Percentiles rank a stretch among this genome's conserved stretches.
These are phyloP conservation scores for Ridgeia piscesae DNA, from an alignment of 1,140 invertebrate species.

Conservation along the genomic window DNA sequence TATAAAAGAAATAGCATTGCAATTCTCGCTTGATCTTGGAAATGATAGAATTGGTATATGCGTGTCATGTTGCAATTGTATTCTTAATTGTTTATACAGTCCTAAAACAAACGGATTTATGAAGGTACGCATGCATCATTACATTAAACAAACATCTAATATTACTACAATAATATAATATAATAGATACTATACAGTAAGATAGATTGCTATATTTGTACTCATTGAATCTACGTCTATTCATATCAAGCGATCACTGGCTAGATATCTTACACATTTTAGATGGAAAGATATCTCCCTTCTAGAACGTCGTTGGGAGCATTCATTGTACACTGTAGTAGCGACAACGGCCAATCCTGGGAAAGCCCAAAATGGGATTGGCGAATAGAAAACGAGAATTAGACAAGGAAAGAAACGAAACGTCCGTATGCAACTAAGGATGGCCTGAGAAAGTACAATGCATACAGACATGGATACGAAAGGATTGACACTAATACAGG, in stretches of 20 bases:
- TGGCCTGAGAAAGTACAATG: neutral
- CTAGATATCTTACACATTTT: neutral
- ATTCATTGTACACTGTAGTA: neutral
- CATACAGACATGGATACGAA: neutral
- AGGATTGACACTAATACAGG: neutral
- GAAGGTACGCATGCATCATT: too few relatives aligned
- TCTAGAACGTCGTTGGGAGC: neutral
- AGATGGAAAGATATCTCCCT: neutral
- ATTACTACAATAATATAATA: too few relatives aligned
- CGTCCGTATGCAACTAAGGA: neutral
- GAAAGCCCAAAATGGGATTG: neutral
- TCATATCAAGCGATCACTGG: neutral
- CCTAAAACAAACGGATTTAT: too few relatives aligned
- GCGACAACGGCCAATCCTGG: neutral
- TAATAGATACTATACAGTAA: too few relatives aligned
- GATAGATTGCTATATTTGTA: neutral
- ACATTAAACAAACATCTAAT: too few relatives aligned
- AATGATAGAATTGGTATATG: too few relatives aligned
- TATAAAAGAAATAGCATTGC: too few relatives aligned
- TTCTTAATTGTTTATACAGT: too few relatives aligned
- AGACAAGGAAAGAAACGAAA: neutral
- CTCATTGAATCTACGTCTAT: neutral
- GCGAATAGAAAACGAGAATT: neutral
- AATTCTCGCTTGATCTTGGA: too few relatives aligned
- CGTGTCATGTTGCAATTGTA: too few relatives aligned